Evolutionary conservation across 2,888 invertebrate genomes (phyloP).

Genomic region (Apodemia duryi): DNA sequence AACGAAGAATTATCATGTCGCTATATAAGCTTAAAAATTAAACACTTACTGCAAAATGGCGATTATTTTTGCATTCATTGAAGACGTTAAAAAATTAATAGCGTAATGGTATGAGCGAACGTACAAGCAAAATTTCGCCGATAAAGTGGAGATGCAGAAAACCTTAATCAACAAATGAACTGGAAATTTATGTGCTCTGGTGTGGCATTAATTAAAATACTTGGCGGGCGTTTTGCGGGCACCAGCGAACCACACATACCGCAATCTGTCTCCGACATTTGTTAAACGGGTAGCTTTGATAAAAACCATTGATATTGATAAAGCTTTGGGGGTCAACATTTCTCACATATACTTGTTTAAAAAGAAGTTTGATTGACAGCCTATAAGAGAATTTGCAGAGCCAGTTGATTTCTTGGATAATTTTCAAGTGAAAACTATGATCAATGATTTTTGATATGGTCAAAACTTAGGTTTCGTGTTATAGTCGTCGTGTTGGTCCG

Average conservation of each 20-base stretch:
- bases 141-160: slow-evolving; percentile 23
- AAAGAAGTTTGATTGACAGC: neutral
- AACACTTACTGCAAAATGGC: slow-evolving; percentile 10
- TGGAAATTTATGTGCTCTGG: slow-evolving; percentile 54
- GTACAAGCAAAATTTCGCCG: slow-evolving; percentile 24
- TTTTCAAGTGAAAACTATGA: no score
- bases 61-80: slow-evolving; percentile 14
- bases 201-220: slow-evolving; percentile 69
- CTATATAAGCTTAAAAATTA: slow-evolving; percentile 7
- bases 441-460: no score
- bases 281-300: slow-evolving; percentile 36
- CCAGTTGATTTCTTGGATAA: neutral
- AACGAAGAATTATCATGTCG: slow-evolving; percentile 10
- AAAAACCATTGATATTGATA: slow-evolving; percentile 34
- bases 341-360: neutral
- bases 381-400: neutral
- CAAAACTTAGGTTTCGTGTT: no score
- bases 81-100: slow-evolving; percentile 22
- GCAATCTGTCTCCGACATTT: slow-evolving; percentile 50
- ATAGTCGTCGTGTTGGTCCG: no score
- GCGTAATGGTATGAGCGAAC: neutral
- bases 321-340: slow-evolving; percentile 7
- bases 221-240: slow-evolving; percentile 42
- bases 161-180: slow-evolving; percentile 49
- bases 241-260: slow-evolving; percentile 39